These are phyloP conservation scores for Heterocephalus glaber DNA, from an alignment of 2,113 vertebrate genomes.

Conservation along the genomic window DNA sequence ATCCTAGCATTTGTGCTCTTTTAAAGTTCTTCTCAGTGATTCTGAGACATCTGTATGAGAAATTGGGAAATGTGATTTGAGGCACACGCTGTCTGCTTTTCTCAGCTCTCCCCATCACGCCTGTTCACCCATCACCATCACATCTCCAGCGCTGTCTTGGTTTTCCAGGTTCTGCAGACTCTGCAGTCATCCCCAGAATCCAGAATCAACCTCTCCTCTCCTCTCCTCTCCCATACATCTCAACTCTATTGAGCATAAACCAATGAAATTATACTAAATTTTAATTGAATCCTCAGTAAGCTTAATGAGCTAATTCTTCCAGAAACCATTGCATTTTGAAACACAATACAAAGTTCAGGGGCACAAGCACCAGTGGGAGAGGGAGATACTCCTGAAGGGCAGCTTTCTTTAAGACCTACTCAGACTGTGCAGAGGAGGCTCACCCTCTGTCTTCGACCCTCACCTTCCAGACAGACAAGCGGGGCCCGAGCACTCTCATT, in stretches of 20 bases:
- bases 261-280: slow-evolving; percentile 16
- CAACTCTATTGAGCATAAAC: neutral
- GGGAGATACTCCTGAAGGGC: neutral
- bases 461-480: slow-evolving; percentile 10
- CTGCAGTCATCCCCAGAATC: neutral
- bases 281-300: neutral
- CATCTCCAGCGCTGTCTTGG: neutral
- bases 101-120: neutral
- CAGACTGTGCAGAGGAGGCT: neutral
- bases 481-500: neutral
- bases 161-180: neutral
- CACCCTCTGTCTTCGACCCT: neutral
- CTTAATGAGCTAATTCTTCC: neutral
- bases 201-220: neutral
- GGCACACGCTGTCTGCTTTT: neutral
- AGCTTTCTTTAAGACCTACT: neutral
- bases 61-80: neutral
- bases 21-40: neutral
- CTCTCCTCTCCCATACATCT: neutral
- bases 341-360: neutral
- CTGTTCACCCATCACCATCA: neutral
- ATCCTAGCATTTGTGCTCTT: neutral
- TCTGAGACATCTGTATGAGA: neutral
- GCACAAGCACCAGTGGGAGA: neutral
- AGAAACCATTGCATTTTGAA: neutral